These are phyloP conservation scores for Mustela erminea DNA, from an alignment of 2,797 vertebrate genomes.

Conservation along the genomic window DNA sequence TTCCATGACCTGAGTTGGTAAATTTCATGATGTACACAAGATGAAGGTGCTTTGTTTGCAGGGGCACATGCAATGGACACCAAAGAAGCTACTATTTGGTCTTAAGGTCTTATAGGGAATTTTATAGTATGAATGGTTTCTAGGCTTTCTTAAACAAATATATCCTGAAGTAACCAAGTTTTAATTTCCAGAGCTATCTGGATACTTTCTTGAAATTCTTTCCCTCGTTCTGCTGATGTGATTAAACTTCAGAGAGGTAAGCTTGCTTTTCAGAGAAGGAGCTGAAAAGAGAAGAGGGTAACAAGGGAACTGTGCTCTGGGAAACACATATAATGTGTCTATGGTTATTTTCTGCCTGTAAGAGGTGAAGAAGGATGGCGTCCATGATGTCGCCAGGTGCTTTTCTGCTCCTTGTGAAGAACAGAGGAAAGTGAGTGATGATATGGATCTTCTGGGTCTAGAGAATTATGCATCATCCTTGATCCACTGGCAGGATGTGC, in stretches of 20 bases:
- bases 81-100: neutral
- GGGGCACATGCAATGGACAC: fast-evolving
- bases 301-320: neutral
- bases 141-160: neutral
- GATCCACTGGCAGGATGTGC: neutral
- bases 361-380: neutral
- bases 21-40: neutral
- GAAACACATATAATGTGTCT: neutral
- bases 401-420: neutral
- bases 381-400: neutral
- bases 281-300: neutral
- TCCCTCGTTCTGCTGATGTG: slow-evolving; percentile 8
- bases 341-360: slow-evolving; percentile 27
- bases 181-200: neutral
- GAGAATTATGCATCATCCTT: neutral
- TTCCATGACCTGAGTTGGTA: neutral
- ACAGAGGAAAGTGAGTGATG: neutral
- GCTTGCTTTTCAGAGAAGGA: neutral
- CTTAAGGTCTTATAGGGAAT: neutral
- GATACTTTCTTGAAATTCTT: neutral
- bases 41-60: neutral
- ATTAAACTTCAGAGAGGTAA: neutral
- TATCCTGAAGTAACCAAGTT: neutral
- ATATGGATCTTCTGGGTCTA: neutral
- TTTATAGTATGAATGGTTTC: neutral